phyloP scores from a whole-genome alignment of 2,888 invertebrate genomes.

The Lissonota sp. region DNA sequence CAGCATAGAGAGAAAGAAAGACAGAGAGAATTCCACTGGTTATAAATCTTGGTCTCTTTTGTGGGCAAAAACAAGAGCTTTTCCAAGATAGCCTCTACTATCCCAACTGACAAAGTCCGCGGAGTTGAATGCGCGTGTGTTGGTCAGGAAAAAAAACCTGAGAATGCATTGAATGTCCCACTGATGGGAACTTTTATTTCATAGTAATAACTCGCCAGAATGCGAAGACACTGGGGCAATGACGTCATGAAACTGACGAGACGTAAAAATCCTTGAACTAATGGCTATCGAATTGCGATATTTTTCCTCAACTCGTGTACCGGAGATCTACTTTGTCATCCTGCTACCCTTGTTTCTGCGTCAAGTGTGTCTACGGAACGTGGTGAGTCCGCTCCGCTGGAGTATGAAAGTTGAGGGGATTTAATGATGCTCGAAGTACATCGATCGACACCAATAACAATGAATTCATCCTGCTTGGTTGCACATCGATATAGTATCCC shows the following conservation, averaged over 20 bases:
- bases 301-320: conserved; percentile 22
- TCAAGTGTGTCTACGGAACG: neutral
- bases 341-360: conserved; percentile 28
- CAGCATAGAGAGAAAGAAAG: neutral
- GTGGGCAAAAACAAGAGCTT: conserved; percentile 59
- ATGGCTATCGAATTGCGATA: conserved; percentile 66
- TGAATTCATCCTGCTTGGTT: no score
- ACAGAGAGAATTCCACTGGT: conserved; percentile 41
- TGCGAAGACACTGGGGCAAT: conserved; percentile 58
- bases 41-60: conserved; percentile 69
- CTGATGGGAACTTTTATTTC: no score
- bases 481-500: no score
- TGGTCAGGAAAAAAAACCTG: no score
- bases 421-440: neutral
- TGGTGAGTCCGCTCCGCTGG: neutral
- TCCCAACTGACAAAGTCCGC: conserved; percentile 6
- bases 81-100: conserved; percentile 59
- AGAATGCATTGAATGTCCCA: no score
- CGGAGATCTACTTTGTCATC: conserved; percentile 44
- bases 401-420: neutral
- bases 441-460: neutral
- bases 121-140: conserved; percentile 8
- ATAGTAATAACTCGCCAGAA: no score
- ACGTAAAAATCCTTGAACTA: conserved; percentile 45
- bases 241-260: conserved; percentile 24